A percentile compares a stretch with the other conserved stretches of the same genome.
phyloP scores from a whole-genome alignment of 37 sponge, comb jelly and placozoan genomes.

The Lycopodina hypogea region DNA sequence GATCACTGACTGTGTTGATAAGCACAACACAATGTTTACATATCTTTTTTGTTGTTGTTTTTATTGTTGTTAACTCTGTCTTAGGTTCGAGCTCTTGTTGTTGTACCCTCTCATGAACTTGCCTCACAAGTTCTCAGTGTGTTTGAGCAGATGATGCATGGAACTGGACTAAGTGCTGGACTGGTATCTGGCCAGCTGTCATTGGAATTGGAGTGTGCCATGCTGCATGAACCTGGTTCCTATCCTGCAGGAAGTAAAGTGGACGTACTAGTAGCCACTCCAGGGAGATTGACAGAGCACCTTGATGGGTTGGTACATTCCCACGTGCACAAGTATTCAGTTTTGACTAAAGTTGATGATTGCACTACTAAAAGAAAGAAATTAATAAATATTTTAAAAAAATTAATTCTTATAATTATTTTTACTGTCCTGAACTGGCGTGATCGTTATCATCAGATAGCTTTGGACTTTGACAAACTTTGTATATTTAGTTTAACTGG shows the following conservation, averaged over 20 bases:
- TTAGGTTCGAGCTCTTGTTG: constrained; percentile 67
- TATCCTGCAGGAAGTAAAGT: constrained; percentile 44
- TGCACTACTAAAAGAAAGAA: no score
- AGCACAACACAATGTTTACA: no score
- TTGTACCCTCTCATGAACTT: constrained; percentile 80
- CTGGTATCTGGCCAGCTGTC: constrained; percentile 45
- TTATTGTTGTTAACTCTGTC: not conserved
- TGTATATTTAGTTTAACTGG: no score
- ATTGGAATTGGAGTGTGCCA: constrained; percentile 28
- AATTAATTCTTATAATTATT: no score
- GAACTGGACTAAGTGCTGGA: constrained; percentile 53
- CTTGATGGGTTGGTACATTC: not conserved
- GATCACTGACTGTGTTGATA: no score
- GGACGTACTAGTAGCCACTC: constrained; percentile 84
- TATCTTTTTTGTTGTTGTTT: no score
- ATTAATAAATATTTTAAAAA: no score
- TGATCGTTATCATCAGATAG: no score
- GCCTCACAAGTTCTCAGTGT: constrained; percentile 77
- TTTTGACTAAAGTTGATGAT: not conserved
- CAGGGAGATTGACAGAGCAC: constrained; percentile 84
- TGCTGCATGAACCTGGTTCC: constrained; percentile 26
- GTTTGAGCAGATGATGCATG: constrained; percentile 53
- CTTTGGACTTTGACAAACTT: no score
- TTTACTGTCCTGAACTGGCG: no score
- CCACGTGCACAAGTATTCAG: no score